phyloP scores from a whole-genome alignment of 2,888 invertebrate species.

The Lissocephala sabroskyi region DNA sequence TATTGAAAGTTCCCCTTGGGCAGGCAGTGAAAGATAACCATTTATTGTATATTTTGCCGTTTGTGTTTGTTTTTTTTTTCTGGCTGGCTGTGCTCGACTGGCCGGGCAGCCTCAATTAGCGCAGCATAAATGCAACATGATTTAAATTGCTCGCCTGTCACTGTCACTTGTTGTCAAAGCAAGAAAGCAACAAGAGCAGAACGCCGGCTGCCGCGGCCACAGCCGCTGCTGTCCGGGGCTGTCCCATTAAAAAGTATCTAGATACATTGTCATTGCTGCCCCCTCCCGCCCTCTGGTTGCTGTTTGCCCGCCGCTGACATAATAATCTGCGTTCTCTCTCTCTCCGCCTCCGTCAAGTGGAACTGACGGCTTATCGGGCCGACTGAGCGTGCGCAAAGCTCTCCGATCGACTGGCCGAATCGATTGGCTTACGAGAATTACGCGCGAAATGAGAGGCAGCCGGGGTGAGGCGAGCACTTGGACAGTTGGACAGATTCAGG shows the following conservation, averaged over 20 bases:
- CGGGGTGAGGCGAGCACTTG: too few species aligned
- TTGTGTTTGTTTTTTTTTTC: background rate
- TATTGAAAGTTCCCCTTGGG: too few species aligned
- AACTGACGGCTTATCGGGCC: too few species aligned
- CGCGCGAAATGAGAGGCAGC: too few species aligned
- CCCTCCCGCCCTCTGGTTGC: too few species aligned
- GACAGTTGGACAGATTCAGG: too few species aligned
- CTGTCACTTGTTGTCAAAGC: slow-evolving; percentile 57
- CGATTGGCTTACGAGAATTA: too few species aligned
- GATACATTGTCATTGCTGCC: slow-evolving; percentile 25
- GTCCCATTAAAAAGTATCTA: slow-evolving; percentile 32
- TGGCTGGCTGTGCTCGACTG: slow-evolving; percentile 8
- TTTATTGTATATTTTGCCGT: background rate
- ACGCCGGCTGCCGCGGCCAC: slow-evolving; percentile 19
- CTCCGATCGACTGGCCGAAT: too few species aligned
- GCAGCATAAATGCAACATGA: slow-evolving; percentile 49
- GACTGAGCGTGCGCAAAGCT: too few species aligned
- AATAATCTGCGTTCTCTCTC: slow-evolving; percentile 27
- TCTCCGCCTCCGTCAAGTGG: too few species aligned
- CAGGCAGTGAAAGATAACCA: too few species aligned
- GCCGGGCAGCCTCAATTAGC: slow-evolving; percentile 35
- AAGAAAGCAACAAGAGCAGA: slow-evolving; percentile 18
- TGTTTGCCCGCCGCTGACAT: slow-evolving; percentile 43
- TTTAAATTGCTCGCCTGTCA: slow-evolving; percentile 63
- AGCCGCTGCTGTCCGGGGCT: slow-evolving; percentile 11